Evolutionary conservation across 2,888 invertebrate species (phyloP), one percentile per base, ranked within the genome.

Genomic region (Stenodema calcarata): DNA sequence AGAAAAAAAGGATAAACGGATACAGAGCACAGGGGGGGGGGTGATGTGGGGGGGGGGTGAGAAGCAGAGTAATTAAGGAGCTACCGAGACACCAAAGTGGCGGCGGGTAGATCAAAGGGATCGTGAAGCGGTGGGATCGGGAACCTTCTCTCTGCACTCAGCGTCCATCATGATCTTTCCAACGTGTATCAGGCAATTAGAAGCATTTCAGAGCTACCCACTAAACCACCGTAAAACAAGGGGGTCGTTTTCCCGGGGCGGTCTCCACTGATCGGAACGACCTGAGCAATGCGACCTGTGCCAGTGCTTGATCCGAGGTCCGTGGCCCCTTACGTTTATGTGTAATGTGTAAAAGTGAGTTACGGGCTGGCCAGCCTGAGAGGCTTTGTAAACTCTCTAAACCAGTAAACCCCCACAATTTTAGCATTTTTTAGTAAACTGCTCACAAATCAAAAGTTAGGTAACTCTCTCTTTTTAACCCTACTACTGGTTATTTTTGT

Each of bases 111-210:
- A 62, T 62, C 62, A 62, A 62, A 62, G 62, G 62, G 54, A 54
- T 44, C 16, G 18, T 16, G n/a, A 16, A 54, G 54, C 54, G 54
- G n/a, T 54, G 54, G 54, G 54, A 54, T n/a, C 54, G 18, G 54
- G 54, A 54, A 23, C 23, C 23, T 62, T 62, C 62, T 41, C 41
- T 27, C 41, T n/a, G 78, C 78, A 78, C 78, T 78, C 78, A 78
- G 78, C 78, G 78, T 78, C 78, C 78, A 78, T 78, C 78, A 78
- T 14, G 62, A 62, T 62, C 62, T 62, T 62, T 62, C 62, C 62
- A 42, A 76, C 78, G 44, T 42, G 27, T 44, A 78, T 44, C 41
- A 35, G 78, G 42, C 42, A 78, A 44, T 42, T 44, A 75, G 42
- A 75, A 75, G 35, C 35, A 75, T 75, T 54, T 75, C 35, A 75